These are phyloP conservation scores for Cryptomyrus ogoouensis DNA, from an alignment of 2,113 vertebrate species.

Conservation along the genomic window DNA sequence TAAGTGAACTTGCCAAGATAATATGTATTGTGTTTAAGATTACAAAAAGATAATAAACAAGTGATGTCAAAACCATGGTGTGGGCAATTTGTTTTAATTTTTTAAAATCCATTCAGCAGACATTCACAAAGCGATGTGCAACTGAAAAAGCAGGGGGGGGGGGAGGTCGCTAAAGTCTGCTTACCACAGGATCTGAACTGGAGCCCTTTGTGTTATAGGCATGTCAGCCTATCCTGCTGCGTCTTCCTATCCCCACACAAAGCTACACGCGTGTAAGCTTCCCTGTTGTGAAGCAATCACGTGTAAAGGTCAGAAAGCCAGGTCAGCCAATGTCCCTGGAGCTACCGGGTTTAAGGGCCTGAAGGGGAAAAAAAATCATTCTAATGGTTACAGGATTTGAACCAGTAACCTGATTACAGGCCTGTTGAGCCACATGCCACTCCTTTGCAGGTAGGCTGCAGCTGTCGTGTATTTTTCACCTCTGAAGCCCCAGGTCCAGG, in stretches of 20 bases:
- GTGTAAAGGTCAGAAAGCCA: not conserved
- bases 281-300: not conserved
- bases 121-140: not conserved
- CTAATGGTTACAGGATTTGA: not conserved
- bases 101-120: not conserved
- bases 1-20: slow-evolving; percentile 23
- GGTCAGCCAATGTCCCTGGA: not conserved
- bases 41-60: slow-evolving; percentile 19
- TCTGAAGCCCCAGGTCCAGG: not conserved
- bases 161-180: not conserved
- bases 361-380: not conserved
- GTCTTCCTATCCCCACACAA: not conserved
- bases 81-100: not conserved
- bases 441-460: not conserved
- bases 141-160: not conserved
- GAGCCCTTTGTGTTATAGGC: not conserved
- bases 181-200: not conserved
- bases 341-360: not conserved
- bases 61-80: not conserved
- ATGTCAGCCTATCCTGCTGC: not conserved
- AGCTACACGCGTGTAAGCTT: not conserved
- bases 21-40: slow-evolving; percentile 21
- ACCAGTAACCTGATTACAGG: not conserved
- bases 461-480: not conserved
- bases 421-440: not conserved